Conservation (phyloP, 2,888 invertebrate species). For the Volucella zonaria region DNA sequence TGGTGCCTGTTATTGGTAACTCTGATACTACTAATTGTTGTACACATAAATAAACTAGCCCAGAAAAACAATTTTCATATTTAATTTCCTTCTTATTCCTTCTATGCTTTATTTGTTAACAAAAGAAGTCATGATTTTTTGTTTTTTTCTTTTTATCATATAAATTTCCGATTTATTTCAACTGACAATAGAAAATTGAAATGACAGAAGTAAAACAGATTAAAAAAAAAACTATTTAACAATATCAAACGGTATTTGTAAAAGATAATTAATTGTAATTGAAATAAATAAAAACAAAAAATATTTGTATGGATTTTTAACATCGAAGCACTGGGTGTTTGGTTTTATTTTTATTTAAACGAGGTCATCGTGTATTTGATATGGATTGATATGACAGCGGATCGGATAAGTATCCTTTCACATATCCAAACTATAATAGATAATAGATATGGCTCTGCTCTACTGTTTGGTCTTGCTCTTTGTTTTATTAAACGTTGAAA, state of each 20-base stretch:
- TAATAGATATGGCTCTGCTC: too few relatives aligned
- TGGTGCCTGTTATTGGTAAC: constrained; percentile 48
- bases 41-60: constrained; percentile 23
- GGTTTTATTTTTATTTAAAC: constrained; percentile 12
- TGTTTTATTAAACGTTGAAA: too few relatives aligned
- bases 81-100: too few relatives aligned
- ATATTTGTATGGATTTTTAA: constrained; percentile 47
- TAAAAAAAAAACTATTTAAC: not conserved
- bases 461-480: too few relatives aligned
- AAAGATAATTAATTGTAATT: constrained; percentile 33
- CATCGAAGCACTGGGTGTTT: not conserved
- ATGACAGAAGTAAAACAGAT: constrained; percentile 23
- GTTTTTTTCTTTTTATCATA: too few relatives aligned
- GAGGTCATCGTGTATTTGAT: not conserved
- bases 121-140: too few relatives aligned
- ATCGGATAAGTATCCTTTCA: too few relatives aligned
- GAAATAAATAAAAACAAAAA: constrained; percentile 42
- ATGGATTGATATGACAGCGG: too few relatives aligned
- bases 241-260: constrained; percentile 38
- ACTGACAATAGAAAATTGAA: not conserved
- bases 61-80: not conserved
- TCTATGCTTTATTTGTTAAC: too few relatives aligned
- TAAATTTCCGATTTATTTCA: not conserved
- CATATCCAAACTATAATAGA: too few relatives aligned
- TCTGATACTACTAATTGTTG: constrained; percentile 28